Evolutionary conservation across 2,888 invertebrate species (phyloP).

Genomic region (Trilocha varians): DNA sequence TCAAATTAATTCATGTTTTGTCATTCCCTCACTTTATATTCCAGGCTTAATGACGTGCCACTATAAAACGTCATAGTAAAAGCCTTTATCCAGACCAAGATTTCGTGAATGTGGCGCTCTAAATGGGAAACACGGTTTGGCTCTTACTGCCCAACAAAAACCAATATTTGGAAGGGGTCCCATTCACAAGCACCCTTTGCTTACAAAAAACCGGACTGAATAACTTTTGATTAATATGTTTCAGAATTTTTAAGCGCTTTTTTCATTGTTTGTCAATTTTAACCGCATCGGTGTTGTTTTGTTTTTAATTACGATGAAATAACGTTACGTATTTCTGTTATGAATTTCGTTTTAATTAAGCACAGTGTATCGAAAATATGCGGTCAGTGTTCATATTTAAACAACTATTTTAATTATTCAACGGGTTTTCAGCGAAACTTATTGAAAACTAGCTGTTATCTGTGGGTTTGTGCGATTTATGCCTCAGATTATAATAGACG

Average conservation of each 20-base stretch:
- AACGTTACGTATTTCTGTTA: constrained; percentile 18
- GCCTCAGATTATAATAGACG: too few relatives aligned
- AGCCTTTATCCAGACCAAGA: constrained; percentile 47
- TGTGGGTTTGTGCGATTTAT: too few relatives aligned
- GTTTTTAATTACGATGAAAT: neutral
- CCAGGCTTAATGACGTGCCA: constrained; percentile 64
- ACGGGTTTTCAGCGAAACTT: constrained; percentile 1
- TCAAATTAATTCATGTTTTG: constrained; percentile 73
- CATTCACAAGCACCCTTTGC: constrained; percentile 62
- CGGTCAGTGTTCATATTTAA: constrained; percentile 40
- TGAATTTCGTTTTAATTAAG: constrained; percentile 44
- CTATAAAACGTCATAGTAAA: constrained; percentile 58
- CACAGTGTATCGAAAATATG: constrained; percentile 40
- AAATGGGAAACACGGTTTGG: constrained; percentile 67
- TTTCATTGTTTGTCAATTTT: constrained; percentile 8
- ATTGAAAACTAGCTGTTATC: too few relatives aligned
- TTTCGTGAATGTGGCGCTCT: constrained; percentile 51
- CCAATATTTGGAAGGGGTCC: constrained; percentile 70
- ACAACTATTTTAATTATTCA: constrained; percentile 53
- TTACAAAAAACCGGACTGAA: constrained; percentile 49
- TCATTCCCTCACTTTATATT: constrained; percentile 70
- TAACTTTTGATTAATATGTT: constrained; percentile 64
- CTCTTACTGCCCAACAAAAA: constrained; percentile 68
- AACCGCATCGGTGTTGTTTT: neutral
- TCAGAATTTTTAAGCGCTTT: constrained; percentile 16